phyloP scores from a whole-genome alignment of 2,888 invertebrate genomes.

The Melanostoma mellinum region DNA sequence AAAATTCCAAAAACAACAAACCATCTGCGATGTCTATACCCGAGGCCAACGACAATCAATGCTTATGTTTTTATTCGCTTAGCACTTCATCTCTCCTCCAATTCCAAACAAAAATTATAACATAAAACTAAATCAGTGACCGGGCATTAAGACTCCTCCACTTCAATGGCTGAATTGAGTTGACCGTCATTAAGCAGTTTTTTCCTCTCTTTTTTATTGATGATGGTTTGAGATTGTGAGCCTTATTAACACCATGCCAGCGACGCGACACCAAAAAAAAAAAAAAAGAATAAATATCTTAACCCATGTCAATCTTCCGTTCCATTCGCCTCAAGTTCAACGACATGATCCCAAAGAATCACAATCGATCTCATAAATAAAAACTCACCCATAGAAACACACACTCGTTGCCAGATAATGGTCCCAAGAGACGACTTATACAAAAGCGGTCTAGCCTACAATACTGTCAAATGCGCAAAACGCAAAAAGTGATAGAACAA shows the following conservation, averaged over 20 bases:
- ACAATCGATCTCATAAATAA: constrained; percentile 53
- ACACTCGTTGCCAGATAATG: neutral
- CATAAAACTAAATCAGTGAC: constrained; percentile 22
- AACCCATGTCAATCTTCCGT: constrained; percentile 23
- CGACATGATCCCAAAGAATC: constrained; percentile 49
- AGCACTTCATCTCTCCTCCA: too few species aligned
- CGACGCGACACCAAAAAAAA: neutral
- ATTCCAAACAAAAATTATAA: too few species aligned
- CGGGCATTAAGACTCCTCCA: constrained; percentile 45
- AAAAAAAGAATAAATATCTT: neutral
- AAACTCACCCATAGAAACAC: constrained; percentile 20
- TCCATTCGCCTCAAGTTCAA: constrained; percentile 50
- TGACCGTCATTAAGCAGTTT: constrained; percentile 31
- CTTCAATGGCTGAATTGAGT: constrained; percentile 49
- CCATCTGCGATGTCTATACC: too few species aligned
- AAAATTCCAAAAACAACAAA: too few species aligned
- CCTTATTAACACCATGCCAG: constrained; percentile 31
- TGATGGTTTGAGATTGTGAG: constrained; percentile 39
- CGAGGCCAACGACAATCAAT: too few species aligned
- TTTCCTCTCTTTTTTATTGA: constrained; percentile 32
- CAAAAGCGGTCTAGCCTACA: constrained; percentile 22
- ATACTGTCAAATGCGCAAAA: constrained; percentile 42
- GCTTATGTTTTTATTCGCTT: too few species aligned
- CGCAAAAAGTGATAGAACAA: constrained; percentile 4
- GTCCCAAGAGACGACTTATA: constrained; percentile 19